A percentile compares a stretch with the other conserved stretches of the same genome.
These are phyloP conservation scores for Sinonovacula constricta DNA, from an alignment of 1,140 invertebrate species.

Conservation along the genomic window DNA sequence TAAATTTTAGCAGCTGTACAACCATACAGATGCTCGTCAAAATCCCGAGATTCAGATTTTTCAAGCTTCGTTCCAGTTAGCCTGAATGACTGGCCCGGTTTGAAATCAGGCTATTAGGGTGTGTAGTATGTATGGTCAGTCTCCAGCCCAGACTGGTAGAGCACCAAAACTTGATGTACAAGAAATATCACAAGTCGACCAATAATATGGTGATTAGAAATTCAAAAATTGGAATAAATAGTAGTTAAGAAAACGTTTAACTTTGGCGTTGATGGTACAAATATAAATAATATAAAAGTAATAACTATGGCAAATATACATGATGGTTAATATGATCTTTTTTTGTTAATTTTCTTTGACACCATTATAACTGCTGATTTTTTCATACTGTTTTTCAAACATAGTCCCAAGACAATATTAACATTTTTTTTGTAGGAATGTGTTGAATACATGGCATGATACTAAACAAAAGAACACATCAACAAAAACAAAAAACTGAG, in stretches of 20 bases:
- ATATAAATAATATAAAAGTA: not conserved
- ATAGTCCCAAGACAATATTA: too few relatives aligned
- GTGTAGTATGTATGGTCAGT: not conserved
- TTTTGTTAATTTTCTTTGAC: not conserved
- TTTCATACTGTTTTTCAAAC: not conserved
- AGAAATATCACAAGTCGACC: constrained; percentile 38
- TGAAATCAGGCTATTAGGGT: too few relatives aligned
- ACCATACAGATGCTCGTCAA: not conserved
- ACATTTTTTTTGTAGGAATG: too few relatives aligned
- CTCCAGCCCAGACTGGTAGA: not conserved
- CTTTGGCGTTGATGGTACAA: constrained; percentile 39
- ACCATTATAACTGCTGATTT: not conserved
- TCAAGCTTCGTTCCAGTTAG: too few relatives aligned
- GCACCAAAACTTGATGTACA: constrained; percentile 43
- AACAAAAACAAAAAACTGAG: not conserved
- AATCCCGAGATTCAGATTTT: not conserved
- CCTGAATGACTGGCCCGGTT: too few relatives aligned
- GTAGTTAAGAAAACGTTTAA: constrained; percentile 3
- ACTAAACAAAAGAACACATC: too few relatives aligned
- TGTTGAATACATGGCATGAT: too few relatives aligned
- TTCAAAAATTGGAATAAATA: constrained; percentile 37
- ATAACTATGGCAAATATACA: constrained; percentile 26
- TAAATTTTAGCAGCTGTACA: not conserved
- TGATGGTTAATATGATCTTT: constrained; percentile 2
- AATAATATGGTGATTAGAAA: not conserved